These are phyloP conservation scores for Trinorchestia longiramus DNA, from an alignment of 1,140 invertebrate genomes.

Conservation along the genomic window DNA sequence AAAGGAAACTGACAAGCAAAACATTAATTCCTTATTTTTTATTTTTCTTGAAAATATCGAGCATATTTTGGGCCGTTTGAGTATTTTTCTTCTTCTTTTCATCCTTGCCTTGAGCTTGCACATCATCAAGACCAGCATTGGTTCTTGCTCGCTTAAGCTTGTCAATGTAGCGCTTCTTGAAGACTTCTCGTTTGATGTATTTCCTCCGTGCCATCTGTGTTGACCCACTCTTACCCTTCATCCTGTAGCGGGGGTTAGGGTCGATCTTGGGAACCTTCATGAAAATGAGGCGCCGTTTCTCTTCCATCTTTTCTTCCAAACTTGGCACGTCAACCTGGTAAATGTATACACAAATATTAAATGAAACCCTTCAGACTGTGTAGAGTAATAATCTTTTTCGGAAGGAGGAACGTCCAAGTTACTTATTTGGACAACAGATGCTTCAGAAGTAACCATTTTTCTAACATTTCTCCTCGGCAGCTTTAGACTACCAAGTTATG, in stretches of 20 bases:
- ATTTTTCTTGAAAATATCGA: slow-evolving; percentile 44
- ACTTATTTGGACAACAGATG: too few relatives aligned
- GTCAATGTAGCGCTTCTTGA: slow-evolving; percentile 36
- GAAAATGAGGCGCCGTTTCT: slow-evolving; percentile 79
- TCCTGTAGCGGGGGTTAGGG: slow-evolving; percentile 81
- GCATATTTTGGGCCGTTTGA: not conserved
- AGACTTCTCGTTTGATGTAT: slow-evolving; percentile 42
- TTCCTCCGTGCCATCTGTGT: slow-evolving; percentile 82
- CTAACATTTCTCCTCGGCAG: too few relatives aligned
- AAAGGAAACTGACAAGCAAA: not conserved
- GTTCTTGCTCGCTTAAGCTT: not conserved
- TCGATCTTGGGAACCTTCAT: slow-evolving; percentile 83
- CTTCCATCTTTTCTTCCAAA: slow-evolving; percentile 84
- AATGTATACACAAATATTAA: not conserved
- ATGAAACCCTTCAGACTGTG: not conserved
- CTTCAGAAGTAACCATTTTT: too few relatives aligned
- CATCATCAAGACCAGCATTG: not conserved
- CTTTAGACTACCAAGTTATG: too few relatives aligned
- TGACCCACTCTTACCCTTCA: slow-evolving; percentile 83
- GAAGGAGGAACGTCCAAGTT: too few relatives aligned
- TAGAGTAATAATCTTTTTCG: not conserved
- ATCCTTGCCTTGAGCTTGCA: not conserved
- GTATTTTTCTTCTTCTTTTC: not conserved
- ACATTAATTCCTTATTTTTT: not conserved
- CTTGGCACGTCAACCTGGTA: slow-evolving; percentile 79